Base-by-base conservation (phyloP, 2,113 vertebrate species). In the Ictalurus punctatus region DNA sequence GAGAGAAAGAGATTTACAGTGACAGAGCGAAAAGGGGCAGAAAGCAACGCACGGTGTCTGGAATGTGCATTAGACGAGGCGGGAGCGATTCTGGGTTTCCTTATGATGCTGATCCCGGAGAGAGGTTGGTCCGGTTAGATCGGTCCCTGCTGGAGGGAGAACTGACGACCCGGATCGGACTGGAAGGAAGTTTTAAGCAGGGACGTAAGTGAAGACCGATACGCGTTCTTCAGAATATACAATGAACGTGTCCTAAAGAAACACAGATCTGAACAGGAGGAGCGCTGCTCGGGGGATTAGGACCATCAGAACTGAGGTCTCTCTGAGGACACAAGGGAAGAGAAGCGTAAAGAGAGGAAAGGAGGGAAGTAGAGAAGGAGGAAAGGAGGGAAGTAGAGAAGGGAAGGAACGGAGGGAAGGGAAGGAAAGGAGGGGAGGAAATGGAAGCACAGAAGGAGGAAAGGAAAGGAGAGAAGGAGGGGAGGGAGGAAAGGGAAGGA, bases 21-120 rank as follows among this genome's bases (percentile, higher is more conserved):
- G 85, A n/a, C 5, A 0, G 13, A 34, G 56, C 34, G 21, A 59
- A 58, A 58, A 34, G n/a, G 56, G 56, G 25, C 16, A 78, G 12
- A 79, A 79, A 27, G 76, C 52, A 58, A 56, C 3, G n/a, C 27
- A 65, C 10, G 67, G 59, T 59, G 30, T 6, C 56, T 91, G 87
- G 90, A 91, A 90, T 91, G 80, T 90, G 86, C 86, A 89, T 90
- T 86, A 91, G 78, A 63, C 17, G 3, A 37, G 83, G 76, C 71
- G 78, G 78, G 27, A 37, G 79, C n/a, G 19, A 27, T 1, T 48
- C 76, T 61, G 54, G 82, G 83, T 21, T 80, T 76, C 17, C 65
- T 56, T 37, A 44, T 87, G 89, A 89, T 85, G 82, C 83, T 87
- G 80, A 89, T 84, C 65, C 89, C 86, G 52, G 69, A 13, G 86